Base-by-base conservation (phyloP, 2,797 vertebrate species). In the Balearica regulorum region DNA sequence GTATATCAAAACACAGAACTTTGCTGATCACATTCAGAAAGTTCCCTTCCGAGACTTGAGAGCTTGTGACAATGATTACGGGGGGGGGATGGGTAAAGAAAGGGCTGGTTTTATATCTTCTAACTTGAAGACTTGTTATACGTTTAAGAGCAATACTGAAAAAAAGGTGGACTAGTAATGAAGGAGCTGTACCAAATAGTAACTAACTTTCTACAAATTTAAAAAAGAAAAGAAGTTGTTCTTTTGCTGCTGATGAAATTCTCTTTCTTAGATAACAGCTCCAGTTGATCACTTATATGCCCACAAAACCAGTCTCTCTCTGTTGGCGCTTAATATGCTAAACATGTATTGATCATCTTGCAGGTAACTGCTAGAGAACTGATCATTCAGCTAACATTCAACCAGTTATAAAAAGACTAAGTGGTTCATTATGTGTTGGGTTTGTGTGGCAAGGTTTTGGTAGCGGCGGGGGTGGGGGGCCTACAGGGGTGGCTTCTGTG, bases 331-430 rank as follows among this genome's bases (percentile, higher is more conserved):
- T 90, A 89, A 71, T 95, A 93, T 89, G 43, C 41, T 83, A 83
- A 95, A 71, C 18, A 13, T 46, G 21, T 84, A 93, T 95, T 79
- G 79, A 96, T 93, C 85, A 58, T 73, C 33, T 89, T 93, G 87
- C 73, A 85, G 80, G 53, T 89, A 83, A 88, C 41, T 73, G 76
- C 49, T 86, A 35, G 43, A 88, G 48, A 94, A 61, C 64, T 71
- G 65, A 81, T 89, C 61, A 68, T 84, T 69, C 51, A 83, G 57
- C 29, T 89, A 70, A 49, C 53, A 58, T 78, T 89, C 61, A 85
- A 65, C 20, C 60, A 83, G 21, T 58, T 89, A 60, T 31, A 79
- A 73, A 72, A 83, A 55, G n/a, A 84, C 20, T 43, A 25, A 70
- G 14, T 58, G 28, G 43, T 69, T 91, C 29, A 83, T 37, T 37